Base-by-base conservation (phyloP, 2,113 vertebrate species). In the Centropus unirufus region DNA sequence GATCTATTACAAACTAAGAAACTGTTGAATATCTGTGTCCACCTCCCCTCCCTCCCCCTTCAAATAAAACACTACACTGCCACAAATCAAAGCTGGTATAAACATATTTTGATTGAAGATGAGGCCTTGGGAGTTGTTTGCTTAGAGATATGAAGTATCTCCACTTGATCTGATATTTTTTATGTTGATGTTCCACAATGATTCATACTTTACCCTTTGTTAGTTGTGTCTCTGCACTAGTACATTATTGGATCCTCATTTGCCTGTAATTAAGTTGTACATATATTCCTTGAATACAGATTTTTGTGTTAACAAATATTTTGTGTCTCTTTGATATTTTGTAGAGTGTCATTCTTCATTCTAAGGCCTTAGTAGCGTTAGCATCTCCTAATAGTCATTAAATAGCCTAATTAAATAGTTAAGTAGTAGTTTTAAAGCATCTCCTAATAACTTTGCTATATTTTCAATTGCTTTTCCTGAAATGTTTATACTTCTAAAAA, bases 251-350 rank as follows among this genome's bases (percentile, higher is more conserved):
- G 44, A 68, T 52, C 36, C 19, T 72, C 66, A 72, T 84, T 91
- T 93, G 57, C 52, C 7, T 29, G 34, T 91, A 92, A 51, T 89
- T 92, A 81, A 51, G 23, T 39, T 74, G 14, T 70, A 29, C 2
- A 0, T 62, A 63, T 34, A 47, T 73, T 77, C 13, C 42, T 36
- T 36, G 36, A 36, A 36, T 36, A 36, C 36, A 36, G 36, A 36
- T 36, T 36, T 36, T 36, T 36, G 36, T 36, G 36, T 36, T 36
- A 36, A 36, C 36, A 36, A 36, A 36, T 36, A 36, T 36, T 36
- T 36, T 36, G 36, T 36, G 36, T 36, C 36, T 36, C 68, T 93
- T 77, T 70, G 76, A 47, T 90, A 86, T 87, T 90, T 92, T 77
- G 32, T 81, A 80, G 59, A 88, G 88, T 26, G 39, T 55, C 63